A percentile compares a stretch with the other conserved stretches of the same genome.
These are phyloP conservation scores for Drosophila repleta DNA, from an alignment of 1,140 invertebrate genomes.

Conservation along the genomic window DNA sequence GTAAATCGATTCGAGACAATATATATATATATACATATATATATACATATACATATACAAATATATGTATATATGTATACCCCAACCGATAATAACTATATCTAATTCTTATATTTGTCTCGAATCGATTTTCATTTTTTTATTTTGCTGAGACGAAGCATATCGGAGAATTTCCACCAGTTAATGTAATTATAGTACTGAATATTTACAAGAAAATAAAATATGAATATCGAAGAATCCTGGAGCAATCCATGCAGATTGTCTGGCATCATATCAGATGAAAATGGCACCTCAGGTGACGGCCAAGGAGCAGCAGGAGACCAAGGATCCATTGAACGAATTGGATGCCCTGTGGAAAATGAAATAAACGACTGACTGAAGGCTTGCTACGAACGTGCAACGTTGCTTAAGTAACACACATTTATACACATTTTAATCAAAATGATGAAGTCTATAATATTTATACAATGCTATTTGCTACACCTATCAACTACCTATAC, in stretches of 20 bases:
- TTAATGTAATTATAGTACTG: too few relatives aligned
- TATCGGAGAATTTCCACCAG: too few relatives aligned
- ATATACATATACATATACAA: too few relatives aligned
- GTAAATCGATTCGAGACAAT: too few relatives aligned
- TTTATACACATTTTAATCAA: slow-evolving; percentile 35
- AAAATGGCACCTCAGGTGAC: slow-evolving; percentile 80
- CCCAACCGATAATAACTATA: too few relatives aligned
- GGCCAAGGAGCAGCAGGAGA: slow-evolving; percentile 79
- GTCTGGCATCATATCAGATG: slow-evolving; percentile 83
- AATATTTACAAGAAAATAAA: too few relatives aligned
- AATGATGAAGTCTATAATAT: slow-evolving; percentile 34
- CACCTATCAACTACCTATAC: slow-evolving; percentile 36
- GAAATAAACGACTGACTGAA: slow-evolving; percentile 71
- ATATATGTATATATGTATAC: too few relatives aligned
- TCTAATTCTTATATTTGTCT: too few relatives aligned
- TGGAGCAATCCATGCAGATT: slow-evolving; percentile 83
- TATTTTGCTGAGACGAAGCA: too few relatives aligned
- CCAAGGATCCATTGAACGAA: slow-evolving; percentile 82
- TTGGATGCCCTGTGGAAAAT: slow-evolving; percentile 83
- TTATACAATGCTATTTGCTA: slow-evolving; percentile 34
- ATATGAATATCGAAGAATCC: too few relatives aligned
- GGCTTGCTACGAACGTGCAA: slow-evolving; percentile 35
- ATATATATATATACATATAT: too few relatives aligned
- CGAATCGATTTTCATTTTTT: too few relatives aligned
- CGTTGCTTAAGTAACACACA: slow-evolving; percentile 23